A percentile compares a stretch with the other conserved stretches of the same genome.
phyloP scores from a whole-genome alignment of 2,797 vertebrate species.

The Diceros bicornis region DNA sequence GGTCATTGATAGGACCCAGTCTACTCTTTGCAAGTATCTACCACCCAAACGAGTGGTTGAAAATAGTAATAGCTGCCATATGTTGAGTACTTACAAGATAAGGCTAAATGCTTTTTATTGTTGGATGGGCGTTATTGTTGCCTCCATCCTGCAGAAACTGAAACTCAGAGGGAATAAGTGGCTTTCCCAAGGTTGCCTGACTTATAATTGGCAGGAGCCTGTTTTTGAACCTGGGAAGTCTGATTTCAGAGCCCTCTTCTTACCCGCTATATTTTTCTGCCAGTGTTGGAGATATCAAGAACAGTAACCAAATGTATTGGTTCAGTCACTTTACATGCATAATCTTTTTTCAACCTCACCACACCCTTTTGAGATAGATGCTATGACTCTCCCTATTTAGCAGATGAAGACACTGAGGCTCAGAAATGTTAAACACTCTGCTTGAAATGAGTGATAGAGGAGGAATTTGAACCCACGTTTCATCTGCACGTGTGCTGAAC shows the following conservation, averaged over 20 bases:
- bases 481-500: neutral
- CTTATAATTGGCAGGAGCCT: neutral
- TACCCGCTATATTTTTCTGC: neutral
- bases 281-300: neutral
- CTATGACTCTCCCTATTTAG: neutral
- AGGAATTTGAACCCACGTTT: neutral
- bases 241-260: neutral
- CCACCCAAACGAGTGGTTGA: neutral
- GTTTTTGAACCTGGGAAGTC: neutral
- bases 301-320: neutral
- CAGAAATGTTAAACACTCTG: neutral
- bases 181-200: neutral
- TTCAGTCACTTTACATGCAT: neutral
- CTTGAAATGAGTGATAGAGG: neutral
- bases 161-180: neutral
- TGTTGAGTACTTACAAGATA: neutral
- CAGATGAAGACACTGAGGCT: constrained; percentile 4
- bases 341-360: neutral
- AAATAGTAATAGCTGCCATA: neutral
- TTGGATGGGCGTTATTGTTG: neutral
- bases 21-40: neutral
- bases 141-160: neutral
- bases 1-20: neutral
- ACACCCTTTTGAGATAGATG: neutral
- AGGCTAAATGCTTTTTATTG: neutral